These are phyloP conservation scores for Anthophora plumipes DNA, from an alignment of 2,888 invertebrate species.

Conservation along the genomic window DNA sequence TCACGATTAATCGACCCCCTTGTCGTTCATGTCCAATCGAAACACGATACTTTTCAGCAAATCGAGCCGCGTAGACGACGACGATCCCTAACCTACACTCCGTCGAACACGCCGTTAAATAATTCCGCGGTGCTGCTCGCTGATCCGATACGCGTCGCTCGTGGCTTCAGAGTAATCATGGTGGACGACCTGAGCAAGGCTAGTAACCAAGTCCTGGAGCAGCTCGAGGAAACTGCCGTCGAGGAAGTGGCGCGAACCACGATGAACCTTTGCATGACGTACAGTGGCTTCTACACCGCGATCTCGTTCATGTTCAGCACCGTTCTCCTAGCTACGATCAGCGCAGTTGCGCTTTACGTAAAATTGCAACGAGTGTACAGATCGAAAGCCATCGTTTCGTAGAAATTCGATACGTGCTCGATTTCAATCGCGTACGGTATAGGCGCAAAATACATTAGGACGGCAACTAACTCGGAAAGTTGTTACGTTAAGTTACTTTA, in stretches of 20 bases:
- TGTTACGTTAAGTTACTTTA: background rate
- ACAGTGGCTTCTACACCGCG: slow-evolving; percentile 88
- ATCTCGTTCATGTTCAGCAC: slow-evolving; percentile 87
- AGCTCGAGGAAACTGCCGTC: slow-evolving; percentile 69
- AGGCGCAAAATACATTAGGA: background rate
- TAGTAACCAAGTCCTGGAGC: slow-evolving; percentile 75
- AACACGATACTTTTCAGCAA: slow-evolving; percentile 81
- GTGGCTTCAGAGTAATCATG: slow-evolving; percentile 89
- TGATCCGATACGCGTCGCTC: slow-evolving; percentile 88
- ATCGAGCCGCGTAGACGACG: slow-evolving; percentile 85
- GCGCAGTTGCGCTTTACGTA: slow-evolving; percentile 86
- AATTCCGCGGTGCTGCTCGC: slow-evolving; percentile 85
- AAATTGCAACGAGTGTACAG: slow-evolving; percentile 83
- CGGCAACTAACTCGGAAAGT: background rate
- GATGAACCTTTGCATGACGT: slow-evolving; percentile 87
- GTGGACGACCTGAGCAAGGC: slow-evolving; percentile 88
- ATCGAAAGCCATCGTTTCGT: slow-evolving; percentile 68
- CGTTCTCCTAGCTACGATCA: slow-evolving; percentile 86
- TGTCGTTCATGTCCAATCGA: background rate
- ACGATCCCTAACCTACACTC: slow-evolving; percentile 76
- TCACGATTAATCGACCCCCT: background rate
- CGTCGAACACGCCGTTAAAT: slow-evolving; percentile 69
- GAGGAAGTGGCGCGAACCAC: slow-evolving; percentile 62
- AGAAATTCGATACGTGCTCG: slow-evolving; percentile 34
- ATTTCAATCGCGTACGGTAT: background rate